Evolutionary conservation across 2,888 invertebrate species (phyloP).

Genomic region (Empis stercorea): DNA sequence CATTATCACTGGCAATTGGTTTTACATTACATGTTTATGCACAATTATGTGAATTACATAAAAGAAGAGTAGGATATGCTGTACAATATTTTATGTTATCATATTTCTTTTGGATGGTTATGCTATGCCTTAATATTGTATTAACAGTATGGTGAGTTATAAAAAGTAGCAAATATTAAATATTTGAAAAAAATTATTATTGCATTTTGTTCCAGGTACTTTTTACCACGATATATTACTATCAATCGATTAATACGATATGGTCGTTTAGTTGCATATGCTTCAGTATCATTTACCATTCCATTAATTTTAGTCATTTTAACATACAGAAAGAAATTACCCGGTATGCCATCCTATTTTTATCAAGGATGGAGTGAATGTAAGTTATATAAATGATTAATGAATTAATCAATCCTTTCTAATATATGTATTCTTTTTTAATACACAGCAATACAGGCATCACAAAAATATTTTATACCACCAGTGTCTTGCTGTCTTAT

Average conservation of each 20-base stretch:
- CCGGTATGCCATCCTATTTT: constrained; percentile 35
- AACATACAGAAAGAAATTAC: constrained; percentile 28
- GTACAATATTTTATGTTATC: constrained; percentile 33
- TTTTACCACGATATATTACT: constrained; percentile 23
- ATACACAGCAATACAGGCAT: constrained; percentile 27
- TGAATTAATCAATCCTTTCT: neutral
- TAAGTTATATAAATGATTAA: constrained; percentile 13
- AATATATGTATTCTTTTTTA: constrained; percentile 2
- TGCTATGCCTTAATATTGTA: constrained; percentile 29
- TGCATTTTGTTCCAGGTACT: constrained; percentile 18
- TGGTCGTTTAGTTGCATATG: constrained; percentile 23
- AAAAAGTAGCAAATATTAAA: too few species aligned
- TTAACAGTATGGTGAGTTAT: constrained; percentile 29
- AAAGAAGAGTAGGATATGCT: constrained; percentile 25
- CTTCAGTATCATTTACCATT: constrained; percentile 21
- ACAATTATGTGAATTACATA: constrained; percentile 25
- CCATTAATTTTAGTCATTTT: constrained; percentile 26
- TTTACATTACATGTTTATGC: constrained; percentile 29
- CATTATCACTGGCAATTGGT: constrained; percentile 27
- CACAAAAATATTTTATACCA: constrained; percentile 34
- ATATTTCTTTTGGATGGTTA: constrained; percentile 32
- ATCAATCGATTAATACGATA: constrained; percentile 17
- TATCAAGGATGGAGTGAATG: constrained; percentile 32
- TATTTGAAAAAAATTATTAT: constrained; percentile 1
- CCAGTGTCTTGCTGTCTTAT: constrained; percentile 27